These are phyloP conservation scores for Athene cunicularia DNA, from an alignment of 2,113 vertebrate species.

Conservation along the genomic window DNA sequence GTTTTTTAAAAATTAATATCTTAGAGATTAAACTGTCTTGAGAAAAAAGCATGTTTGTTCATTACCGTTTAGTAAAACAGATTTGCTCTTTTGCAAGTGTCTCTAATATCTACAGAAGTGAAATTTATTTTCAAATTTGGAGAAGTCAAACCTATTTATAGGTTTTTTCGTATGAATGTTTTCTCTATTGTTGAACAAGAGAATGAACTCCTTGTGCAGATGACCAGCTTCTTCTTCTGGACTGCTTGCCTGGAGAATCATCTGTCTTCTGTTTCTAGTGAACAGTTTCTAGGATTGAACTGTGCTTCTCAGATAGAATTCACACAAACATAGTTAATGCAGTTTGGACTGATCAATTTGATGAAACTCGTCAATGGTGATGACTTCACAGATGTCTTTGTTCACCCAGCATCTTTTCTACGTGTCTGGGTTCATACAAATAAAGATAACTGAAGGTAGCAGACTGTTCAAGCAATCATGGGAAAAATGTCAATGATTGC, in stretches of 20 bases:
- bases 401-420: not conserved
- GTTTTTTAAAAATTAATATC: not conserved
- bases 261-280: not conserved
- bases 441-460: not conserved
- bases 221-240: not conserved
- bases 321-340: not conserved
- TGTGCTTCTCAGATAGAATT: not conserved
- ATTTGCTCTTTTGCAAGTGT: not conserved
- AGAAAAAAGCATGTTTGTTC: not conserved
- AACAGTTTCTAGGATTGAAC: not conserved
- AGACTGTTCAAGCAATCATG: not conserved
- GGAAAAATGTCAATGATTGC: not conserved
- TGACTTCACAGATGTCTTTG: not conserved
- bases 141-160: not conserved
- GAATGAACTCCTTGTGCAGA: fast-evolving
- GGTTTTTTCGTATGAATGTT: not conserved
- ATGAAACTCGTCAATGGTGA: not conserved
- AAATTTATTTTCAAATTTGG: not conserved
- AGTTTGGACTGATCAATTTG: not conserved
- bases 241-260: not conserved
- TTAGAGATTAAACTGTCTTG: not conserved
- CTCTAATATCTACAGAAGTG: not conserved
- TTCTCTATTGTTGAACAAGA: not conserved
- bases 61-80: not conserved
- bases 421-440: fast-evolving